Percentiles rank a stretch among this genome's conserved stretches.
Conservation (phyloP, 2,888 invertebrate genomes). For the Podotricha telesiphe region DNA sequence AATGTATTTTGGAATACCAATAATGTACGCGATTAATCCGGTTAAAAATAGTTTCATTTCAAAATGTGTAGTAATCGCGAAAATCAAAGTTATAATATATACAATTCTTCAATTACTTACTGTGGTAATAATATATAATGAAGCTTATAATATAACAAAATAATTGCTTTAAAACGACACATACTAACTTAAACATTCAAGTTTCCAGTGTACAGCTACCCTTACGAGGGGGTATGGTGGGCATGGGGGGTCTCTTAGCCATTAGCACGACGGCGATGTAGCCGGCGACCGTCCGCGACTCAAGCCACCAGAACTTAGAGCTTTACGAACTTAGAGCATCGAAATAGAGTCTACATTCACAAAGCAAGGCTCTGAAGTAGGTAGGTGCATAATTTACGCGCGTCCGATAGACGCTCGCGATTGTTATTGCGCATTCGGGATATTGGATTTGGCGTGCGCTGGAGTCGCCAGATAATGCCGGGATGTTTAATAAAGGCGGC, state of each 20-base stretch:
- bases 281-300: constrained; percentile 63
- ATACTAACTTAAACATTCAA: background rate
- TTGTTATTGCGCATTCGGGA: constrained; percentile 80
- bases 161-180: background rate
- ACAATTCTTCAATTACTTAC: too few relatives aligned
- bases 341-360: constrained; percentile 50
- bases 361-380: constrained; percentile 35
- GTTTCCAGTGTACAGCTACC: constrained; percentile 34
- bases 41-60: too few relatives aligned
- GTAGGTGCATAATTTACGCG: constrained; percentile 80
- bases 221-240: constrained; percentile 50
- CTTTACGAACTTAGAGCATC: constrained; percentile 42
- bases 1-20: too few relatives aligned
- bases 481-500: constrained; percentile 49
- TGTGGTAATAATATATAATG: too few relatives aligned
- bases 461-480: constrained; percentile 64
- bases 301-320: background rate
- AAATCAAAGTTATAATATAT: too few relatives aligned
- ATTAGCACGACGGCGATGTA: constrained; percentile 74
- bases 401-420: constrained; percentile 80
- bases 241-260: constrained; percentile 65
- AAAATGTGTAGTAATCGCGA: too few relatives aligned
- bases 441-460: constrained; percentile 77
- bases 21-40: too few relatives aligned
- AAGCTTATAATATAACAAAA: background rate